Evolutionary conservation across 2,113 vertebrate genomes (phyloP).

Genomic region (Tupaia tana): DNA sequence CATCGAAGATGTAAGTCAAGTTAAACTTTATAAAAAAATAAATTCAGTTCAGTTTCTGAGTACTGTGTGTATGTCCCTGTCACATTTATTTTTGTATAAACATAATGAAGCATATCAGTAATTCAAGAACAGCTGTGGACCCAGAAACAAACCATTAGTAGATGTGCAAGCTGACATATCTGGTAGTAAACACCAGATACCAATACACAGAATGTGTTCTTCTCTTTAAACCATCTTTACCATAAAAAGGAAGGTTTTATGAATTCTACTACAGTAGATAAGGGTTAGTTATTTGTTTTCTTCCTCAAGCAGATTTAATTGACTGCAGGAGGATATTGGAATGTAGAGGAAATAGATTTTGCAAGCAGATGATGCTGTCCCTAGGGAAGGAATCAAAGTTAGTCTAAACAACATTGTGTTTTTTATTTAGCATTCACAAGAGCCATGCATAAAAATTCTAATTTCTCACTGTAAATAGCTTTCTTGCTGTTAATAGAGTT

Average conservation of each 20-base stretch:
- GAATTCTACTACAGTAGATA: background rate
- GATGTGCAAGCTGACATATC: background rate
- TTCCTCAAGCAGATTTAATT: background rate
- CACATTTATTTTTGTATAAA: slow-evolving; percentile 13
- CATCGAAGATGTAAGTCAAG: slow-evolving; percentile 91
- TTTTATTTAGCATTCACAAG: background rate
- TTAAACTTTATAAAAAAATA: slow-evolving; percentile 32
- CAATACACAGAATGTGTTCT: background rate
- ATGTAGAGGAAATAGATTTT: background rate
- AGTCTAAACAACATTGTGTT: background rate
- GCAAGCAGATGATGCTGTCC: background rate
- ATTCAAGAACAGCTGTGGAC: background rate
- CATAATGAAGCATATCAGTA: background rate
- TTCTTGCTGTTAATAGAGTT: background rate
- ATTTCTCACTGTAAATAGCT: background rate
- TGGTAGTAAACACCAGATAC: background rate
- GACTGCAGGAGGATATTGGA: background rate
- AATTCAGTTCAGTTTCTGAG: background rate
- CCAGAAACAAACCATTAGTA: background rate
- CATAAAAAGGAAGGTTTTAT: background rate
- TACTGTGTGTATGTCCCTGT: background rate
- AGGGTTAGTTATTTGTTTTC: background rate
- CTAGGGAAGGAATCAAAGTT: background rate
- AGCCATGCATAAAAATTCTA: background rate
- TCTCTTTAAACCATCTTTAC: background rate